Evolutionary conservation across 1,140 invertebrate species (phyloP), one percentile per base, ranked within the genome.

Genomic region (Drosophila mojavensis): DNA sequence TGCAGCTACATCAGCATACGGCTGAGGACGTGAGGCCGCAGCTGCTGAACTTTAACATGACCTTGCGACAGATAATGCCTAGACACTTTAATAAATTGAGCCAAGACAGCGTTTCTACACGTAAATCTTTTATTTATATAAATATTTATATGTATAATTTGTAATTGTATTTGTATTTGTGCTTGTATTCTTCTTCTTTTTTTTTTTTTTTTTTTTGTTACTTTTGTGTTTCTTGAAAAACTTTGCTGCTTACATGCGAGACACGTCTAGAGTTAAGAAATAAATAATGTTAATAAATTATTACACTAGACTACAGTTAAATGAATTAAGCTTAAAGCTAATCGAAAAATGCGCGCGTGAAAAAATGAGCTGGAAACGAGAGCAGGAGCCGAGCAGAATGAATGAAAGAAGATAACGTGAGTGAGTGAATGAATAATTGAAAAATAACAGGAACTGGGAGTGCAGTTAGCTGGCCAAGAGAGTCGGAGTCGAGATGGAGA

Each of bases 201-300:
- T 5, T 33, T 28, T 1, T 43, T 67, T 13, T 17, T 50, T 83
- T 88, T 84, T 84, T 89, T 89, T 86, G 39, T 64, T 50, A 41
- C 60, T 88, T 88, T 88, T 88, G 55, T 89, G 84, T 89, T 83
- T 88, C 62, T 89, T 88, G 51, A 89, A 88, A 88, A 89, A 89
- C 84, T 48, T 89, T 89, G 85, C 84, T 78, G 82, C 82, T 85
- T 85, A 85, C 58, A 85, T 65, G 63, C 69, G 75, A 81, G 63
- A 65, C 58, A 69, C 71, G 70, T 81, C 84, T 84, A 89, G 13
- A 63, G 62, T 75, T 88, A 80, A n/a, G 72, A 81, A 89, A 89
- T 84, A 89, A 85, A 85, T 85, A 85, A 81, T 69, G 73, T 75
- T 64, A 90, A 90, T 90, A 90, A 89, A 84, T 90, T 88, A 89